Base-by-base conservation (phyloP, 2,113 vertebrate species). In the Acanthochromis polyacanthus region DNA sequence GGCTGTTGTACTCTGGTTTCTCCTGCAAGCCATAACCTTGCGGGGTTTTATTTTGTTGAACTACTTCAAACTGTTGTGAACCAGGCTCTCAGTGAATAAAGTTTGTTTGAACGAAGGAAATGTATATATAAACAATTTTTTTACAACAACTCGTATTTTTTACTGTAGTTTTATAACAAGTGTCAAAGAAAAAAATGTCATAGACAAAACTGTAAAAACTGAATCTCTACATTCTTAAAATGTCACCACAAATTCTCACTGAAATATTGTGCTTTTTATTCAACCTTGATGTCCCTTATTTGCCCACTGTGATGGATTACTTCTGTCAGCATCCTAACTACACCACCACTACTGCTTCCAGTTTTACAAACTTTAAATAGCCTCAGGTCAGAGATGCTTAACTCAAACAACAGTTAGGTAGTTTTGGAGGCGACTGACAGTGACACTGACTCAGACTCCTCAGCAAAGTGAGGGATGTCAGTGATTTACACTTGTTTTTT, bases 381-480 rank as follows among this genome's bases (percentile, higher is more conserved):
- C 23, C 20, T 79, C 17, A 16, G n/a, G 58, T 32, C 55, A 82
- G 40, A 57, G n/a, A 48, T 4, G 11, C 36, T 57, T 14, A 38
- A 19, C 11, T 73, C 30, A 45, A 10, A 51, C 10, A 51, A 10
- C 32, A 14, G 25, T 3, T 19, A 28, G 65, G 43, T 25, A n/a
- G 55, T 57, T 61, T 58, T 38, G 4, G 23, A 16, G 46, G 14
- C 5, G 45, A 22, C 17, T 63, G 51, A 45, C 32, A 40, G 32
- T 59, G 48, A 66, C 25, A 30, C 23, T 11, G 30, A 12, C 17
- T 59, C 36, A 23, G 2, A 23, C n/a, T 61, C 38, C 9, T 15
- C 2, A 23, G 59, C 59, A 46, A 46, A 15, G 60, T 16, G 14
- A 38, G 15, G 4, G 23, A 1, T 63, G 3, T 16, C 25, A 16